Conservation (phyloP, 2,797 vertebrate genomes). For the Sebastes steindachneri region DNA sequence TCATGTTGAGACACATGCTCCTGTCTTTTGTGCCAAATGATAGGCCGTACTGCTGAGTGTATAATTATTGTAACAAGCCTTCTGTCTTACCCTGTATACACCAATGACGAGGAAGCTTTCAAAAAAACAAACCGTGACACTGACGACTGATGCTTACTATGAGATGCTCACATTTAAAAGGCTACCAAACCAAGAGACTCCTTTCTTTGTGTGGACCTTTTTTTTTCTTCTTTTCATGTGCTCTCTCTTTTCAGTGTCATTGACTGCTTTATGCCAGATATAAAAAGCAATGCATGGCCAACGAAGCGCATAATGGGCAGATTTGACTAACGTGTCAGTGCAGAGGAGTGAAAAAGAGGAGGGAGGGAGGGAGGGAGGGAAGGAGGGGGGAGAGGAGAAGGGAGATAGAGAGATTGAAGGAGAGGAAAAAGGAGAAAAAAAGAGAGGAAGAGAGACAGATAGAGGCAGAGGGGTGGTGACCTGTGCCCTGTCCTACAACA, state of each 20-base stretch:
- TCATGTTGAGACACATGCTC: constrained; percentile 60
- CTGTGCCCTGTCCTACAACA: constrained; percentile 56
- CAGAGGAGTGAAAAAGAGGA: constrained; percentile 67
- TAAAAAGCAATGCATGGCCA: constrained; percentile 75
- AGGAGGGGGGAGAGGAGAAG: not conserved
- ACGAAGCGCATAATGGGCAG: constrained; percentile 77
- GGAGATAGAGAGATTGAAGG: constrained; percentile 22
- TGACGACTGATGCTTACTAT: constrained; percentile 45
- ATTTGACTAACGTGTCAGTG: constrained; percentile 75
- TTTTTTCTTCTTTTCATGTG: constrained; percentile 23
- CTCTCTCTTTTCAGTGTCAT: constrained; percentile 73
- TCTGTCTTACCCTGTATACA: constrained; percentile 52
- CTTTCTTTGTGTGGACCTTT: constrained; percentile 35
- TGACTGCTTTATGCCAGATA: constrained; percentile 76
- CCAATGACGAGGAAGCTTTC: constrained; percentile 44
- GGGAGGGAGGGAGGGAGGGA: not conserved
- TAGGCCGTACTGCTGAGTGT: constrained; percentile 56
- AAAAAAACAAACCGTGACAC: constrained; percentile 60
- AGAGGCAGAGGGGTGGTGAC: constrained; percentile 51
- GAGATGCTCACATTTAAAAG: constrained; percentile 45
- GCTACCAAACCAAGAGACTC: constrained; percentile 38
- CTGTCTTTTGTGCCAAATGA: constrained; percentile 68
- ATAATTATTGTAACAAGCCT: constrained; percentile 72
- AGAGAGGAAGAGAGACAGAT: constrained; percentile 6
- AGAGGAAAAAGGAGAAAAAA: constrained; percentile 6